phyloP scores from a whole-genome alignment of 2,113 vertebrate species.

The Trichomycterus rosablanca region DNA sequence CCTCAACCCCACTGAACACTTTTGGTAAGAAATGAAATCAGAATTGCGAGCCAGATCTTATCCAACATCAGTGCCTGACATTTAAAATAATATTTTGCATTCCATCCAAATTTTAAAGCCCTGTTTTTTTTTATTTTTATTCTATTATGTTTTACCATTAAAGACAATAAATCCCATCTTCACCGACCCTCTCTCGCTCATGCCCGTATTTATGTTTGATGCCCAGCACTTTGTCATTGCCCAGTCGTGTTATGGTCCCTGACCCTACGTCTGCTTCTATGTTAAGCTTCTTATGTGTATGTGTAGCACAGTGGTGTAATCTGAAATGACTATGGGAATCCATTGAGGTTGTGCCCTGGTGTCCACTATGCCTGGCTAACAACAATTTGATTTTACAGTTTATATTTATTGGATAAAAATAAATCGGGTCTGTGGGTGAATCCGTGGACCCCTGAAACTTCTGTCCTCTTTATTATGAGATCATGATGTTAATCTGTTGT shows the following conservation, averaged over 20 bases:
- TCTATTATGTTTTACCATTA: conserved; percentile 46
- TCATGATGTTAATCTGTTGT: conserved; percentile 58
- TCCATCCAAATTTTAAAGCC: too few relatives aligned
- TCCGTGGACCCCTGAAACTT: conserved; percentile 47
- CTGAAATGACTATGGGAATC: conserved; percentile 61
- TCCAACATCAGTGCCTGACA: too few relatives aligned
- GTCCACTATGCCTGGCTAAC: conserved; percentile 58
- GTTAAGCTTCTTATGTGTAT: conserved; percentile 58
- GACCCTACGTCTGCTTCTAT: conserved; percentile 58
- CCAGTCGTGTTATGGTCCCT: conserved; percentile 62
- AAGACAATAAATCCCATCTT: conserved; percentile 61
- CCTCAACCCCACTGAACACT: too few relatives aligned
- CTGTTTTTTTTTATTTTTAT: too few relatives aligned
- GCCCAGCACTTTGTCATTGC: conserved; percentile 55
- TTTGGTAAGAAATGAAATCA: too few relatives aligned
- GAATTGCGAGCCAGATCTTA: too few relatives aligned
- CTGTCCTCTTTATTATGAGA: conserved; percentile 53
- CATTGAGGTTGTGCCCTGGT: conserved; percentile 58
- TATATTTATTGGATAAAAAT: conserved; percentile 69
- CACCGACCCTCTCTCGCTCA: conserved; percentile 46
- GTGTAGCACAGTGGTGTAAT: too few relatives aligned
- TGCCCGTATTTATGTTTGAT: conserved; percentile 49
- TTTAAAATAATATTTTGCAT: too few relatives aligned
- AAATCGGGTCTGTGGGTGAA: conserved; percentile 48
- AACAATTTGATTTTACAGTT: conserved; percentile 68